A percentile compares a stretch with the other conserved stretches of the same genome.
phyloP scores from a whole-genome alignment of 2,113 vertebrate genomes.

The Actenoides hombroni region DNA sequence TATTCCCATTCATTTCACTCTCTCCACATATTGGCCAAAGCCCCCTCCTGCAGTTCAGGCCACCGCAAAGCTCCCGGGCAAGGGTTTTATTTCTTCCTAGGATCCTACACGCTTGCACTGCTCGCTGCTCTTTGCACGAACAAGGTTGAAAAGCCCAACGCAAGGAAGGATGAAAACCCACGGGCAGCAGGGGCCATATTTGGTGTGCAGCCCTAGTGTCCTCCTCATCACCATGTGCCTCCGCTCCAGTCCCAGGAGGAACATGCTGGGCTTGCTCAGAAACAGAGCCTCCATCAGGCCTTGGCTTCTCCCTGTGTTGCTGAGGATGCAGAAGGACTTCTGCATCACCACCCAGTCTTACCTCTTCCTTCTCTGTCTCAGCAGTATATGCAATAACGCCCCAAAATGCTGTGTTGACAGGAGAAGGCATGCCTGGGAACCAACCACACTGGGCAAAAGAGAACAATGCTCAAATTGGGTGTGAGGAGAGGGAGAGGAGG shows the following conservation, averaged over 20 bases:
- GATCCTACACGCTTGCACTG: background rate
- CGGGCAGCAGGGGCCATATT: rapidly evolving
- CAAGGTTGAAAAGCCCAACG: background rate
- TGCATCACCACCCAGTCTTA: background rate
- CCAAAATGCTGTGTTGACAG: background rate
- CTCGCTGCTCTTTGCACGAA: background rate
- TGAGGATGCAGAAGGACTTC: background rate
- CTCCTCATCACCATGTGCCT: background rate
- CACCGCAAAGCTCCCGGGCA: background rate
- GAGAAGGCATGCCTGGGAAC: background rate
- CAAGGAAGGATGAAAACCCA: background rate
- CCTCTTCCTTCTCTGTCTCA: background rate
- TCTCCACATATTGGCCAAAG: background rate
- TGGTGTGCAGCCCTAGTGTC: background rate
- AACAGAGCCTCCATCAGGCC: background rate
- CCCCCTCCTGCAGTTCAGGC: background rate
- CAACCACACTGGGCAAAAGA: background rate
- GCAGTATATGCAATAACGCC: background rate
- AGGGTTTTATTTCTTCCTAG: background rate
- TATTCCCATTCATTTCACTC: constrained; percentile 9
- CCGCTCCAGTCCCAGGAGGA: background rate
- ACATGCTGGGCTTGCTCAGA: background rate
- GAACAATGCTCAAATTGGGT: background rate
- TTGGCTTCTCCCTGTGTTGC: rapidly evolving
- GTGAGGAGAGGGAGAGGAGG: background rate